phyloP scores from a whole-genome alignment of 2,888 invertebrate species.

The Gerris lacustris region DNA sequence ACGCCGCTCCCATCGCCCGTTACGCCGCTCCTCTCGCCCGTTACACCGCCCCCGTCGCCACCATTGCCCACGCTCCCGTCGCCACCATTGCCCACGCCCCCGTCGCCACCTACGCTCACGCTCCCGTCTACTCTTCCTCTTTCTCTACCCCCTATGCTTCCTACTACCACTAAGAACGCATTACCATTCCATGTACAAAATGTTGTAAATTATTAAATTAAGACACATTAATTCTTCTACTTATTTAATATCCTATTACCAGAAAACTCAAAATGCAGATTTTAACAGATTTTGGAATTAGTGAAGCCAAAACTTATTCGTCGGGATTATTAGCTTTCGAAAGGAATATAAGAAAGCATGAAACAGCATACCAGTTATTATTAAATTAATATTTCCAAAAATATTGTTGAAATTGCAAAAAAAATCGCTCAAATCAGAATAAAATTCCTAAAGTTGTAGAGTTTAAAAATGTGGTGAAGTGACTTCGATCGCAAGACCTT shows the following conservation, averaged over 20 bases:
- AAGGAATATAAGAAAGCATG: too few relatives aligned
- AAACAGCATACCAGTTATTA: too few relatives aligned
- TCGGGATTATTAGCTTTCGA: too few relatives aligned
- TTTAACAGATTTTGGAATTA: too few relatives aligned
- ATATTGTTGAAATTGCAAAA: too few relatives aligned
- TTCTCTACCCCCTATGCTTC: constrained; percentile 1
- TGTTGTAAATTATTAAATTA: not conserved
- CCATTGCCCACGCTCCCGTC: constrained; percentile 27
- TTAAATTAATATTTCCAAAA: too few relatives aligned
- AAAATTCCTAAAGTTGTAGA: too few relatives aligned
- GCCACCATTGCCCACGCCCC: constrained; percentile 26
- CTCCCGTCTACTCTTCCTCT: constrained; percentile 17
- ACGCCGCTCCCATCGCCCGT: constrained; percentile 10
- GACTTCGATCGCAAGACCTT: too few relatives aligned
- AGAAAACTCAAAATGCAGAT: too few relatives aligned
- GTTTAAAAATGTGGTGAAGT: too few relatives aligned
- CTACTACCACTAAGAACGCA: not conserved
- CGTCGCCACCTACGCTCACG: constrained; percentile 24
- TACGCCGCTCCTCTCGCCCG: constrained; percentile 25
- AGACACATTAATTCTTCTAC: not conserved
- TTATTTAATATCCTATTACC: constrained; percentile 1
- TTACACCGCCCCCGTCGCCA: constrained; percentile 19
- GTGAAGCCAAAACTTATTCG: too few relatives aligned
- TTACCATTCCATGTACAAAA: not conserved
- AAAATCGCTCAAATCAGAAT: too few relatives aligned